Conservation (phyloP, 2,888 invertebrate genomes). For the Xylota sylvarum region DNA sequence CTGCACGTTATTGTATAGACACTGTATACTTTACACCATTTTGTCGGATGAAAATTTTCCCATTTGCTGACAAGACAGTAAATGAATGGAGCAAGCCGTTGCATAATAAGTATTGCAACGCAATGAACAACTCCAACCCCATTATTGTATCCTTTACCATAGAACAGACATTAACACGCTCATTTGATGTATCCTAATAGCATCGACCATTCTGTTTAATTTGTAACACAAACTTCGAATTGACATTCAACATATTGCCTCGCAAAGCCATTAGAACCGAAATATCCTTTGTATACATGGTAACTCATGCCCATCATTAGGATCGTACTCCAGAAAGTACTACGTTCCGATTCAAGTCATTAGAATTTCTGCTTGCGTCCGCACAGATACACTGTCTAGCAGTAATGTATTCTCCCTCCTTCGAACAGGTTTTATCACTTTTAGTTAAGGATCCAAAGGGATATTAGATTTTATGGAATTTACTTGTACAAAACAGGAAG, state of each 20-base stretch:
- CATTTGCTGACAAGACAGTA: not conserved
- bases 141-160: not conserved
- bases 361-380: constrained; percentile 1
- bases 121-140: not conserved
- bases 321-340: constrained; percentile 1
- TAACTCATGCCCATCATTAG: constrained; percentile 13
- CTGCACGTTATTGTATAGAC: too few species aligned
- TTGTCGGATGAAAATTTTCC: too few species aligned
- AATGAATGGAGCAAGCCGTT: not conserved
- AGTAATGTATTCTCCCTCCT: not conserved
- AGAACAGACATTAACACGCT: too few species aligned
- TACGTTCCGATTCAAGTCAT: not conserved
- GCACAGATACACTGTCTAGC: not conserved
- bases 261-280: not conserved
- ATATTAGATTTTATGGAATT: not conserved
- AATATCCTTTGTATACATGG: not conserved
- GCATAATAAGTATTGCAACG: not conserved
- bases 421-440: constrained; percentile 11
- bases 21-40: too few species aligned
- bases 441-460: not conserved
- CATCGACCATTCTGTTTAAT: not conserved
- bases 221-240: not conserved
- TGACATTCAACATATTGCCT: not conserved
- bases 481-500: not conserved
- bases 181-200: not conserved